phyloP scores from a whole-genome alignment of 2,797 vertebrate species.

The Naso thynnoides region DNA sequence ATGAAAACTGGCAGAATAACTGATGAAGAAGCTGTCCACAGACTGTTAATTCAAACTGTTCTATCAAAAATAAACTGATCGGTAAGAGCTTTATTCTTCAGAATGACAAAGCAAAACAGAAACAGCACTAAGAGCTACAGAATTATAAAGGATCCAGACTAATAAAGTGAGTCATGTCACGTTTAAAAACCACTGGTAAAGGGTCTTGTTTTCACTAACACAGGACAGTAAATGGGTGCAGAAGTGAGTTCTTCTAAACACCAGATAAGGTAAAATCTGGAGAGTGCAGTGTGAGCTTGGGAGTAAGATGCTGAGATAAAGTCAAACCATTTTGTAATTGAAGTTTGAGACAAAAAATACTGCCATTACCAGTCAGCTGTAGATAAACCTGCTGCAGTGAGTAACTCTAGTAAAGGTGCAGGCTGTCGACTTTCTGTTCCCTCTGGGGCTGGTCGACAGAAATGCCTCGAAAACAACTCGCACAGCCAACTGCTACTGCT shows the following conservation, averaged over 20 bases:
- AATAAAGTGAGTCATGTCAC: conserved; percentile 21
- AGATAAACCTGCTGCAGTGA: conserved; percentile 9
- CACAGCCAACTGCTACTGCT: conserved; percentile 1
- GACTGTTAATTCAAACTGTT: not conserved
- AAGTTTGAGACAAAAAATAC: not conserved
- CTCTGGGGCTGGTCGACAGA: not conserved
- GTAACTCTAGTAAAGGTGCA: not conserved
- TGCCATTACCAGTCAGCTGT: not conserved
- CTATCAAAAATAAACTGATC: not conserved
- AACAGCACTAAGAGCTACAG: not conserved
- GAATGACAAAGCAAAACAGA: not conserved
- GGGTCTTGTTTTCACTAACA: conserved; percentile 22
- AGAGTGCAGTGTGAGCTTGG: not conserved
- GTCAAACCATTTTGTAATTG: not conserved
- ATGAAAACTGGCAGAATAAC: conserved; percentile 1
- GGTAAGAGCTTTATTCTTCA: not conserved
- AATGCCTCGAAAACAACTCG: conserved; percentile 8
- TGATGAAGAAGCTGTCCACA: not conserved
- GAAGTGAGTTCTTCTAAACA: conserved; percentile 11
- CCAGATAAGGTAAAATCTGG: not conserved
- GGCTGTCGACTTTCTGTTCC: not conserved
- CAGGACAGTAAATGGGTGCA: not conserved
- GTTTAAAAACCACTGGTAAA: conserved; percentile 15
- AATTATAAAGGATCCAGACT: not conserved
- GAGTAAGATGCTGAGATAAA: not conserved